phyloP scores from a whole-genome alignment of 2,797 vertebrate species.

The Sphaeramia orbicularis region DNA sequence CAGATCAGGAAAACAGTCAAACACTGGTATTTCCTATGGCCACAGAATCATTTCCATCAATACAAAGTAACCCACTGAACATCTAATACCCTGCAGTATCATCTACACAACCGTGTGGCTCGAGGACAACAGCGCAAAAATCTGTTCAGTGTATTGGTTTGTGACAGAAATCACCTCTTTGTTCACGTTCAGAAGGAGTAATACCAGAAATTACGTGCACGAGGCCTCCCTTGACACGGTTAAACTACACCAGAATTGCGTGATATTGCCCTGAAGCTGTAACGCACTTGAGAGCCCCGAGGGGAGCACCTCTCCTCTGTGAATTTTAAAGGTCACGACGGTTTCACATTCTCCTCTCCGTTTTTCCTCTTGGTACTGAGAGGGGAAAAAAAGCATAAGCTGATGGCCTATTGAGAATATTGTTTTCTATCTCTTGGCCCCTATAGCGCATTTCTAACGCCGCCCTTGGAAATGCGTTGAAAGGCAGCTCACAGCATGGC shows the following conservation, averaged over 20 bases:
- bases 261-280: constrained; percentile 59
- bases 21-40: no score
- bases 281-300: constrained; percentile 51
- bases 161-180: constrained; percentile 51
- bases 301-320: constrained; percentile 69
- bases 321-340: constrained; percentile 81
- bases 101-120: not conserved
- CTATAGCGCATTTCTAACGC: constrained; percentile 70
- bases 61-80: not conserved
- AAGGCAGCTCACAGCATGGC: constrained; percentile 75
- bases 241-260: constrained; percentile 67
- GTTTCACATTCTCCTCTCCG: constrained; percentile 53
- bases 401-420: constrained; percentile 78
- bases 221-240: constrained; percentile 57
- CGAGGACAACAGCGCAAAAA: constrained; percentile 6
- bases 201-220: constrained; percentile 45
- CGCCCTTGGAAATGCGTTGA: constrained; percentile 76
- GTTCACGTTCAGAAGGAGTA: constrained; percentile 40
- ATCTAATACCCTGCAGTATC: no score
- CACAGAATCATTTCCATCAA: no score
- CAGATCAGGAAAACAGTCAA: no score
- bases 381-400: constrained; percentile 63
- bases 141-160: not conserved
- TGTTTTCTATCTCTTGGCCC: constrained; percentile 73
- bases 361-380: constrained; percentile 53